These are phyloP conservation scores for Lepisosteus osseus DNA, from an alignment of 2,113 vertebrate genomes.

Conservation along the genomic window DNA sequence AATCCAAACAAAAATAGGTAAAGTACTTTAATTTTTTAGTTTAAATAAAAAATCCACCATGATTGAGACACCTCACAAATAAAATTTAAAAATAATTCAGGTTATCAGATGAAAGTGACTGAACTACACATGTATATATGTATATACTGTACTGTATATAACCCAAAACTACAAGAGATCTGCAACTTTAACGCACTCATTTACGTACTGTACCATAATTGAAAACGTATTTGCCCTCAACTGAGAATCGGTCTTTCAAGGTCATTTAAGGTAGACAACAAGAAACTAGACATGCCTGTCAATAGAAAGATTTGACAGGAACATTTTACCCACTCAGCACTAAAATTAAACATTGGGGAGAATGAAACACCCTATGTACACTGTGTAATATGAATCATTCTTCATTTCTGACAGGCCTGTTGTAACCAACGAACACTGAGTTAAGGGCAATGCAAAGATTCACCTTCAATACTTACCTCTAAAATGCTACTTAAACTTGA, in stretches of 20 bases:
- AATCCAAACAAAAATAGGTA: too few relatives aligned
- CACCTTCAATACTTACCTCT: neutral
- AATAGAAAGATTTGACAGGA: neutral
- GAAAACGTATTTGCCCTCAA: too few relatives aligned
- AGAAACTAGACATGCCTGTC: neutral
- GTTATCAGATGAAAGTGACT: too few relatives aligned
- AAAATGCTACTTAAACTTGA: neutral
- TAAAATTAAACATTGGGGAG: neutral
- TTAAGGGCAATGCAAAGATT: neutral
- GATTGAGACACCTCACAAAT: too few relatives aligned
- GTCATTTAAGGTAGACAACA: neutral
- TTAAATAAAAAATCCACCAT: too few relatives aligned
- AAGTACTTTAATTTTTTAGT: too few relatives aligned
- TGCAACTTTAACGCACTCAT: too few relatives aligned
- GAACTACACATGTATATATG: too few relatives aligned
- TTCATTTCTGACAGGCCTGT: slow-evolving; percentile 12
- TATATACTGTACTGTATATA: too few relatives aligned
- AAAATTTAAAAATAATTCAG: too few relatives aligned
- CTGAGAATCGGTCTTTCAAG: neutral
- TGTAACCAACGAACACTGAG: neutral
- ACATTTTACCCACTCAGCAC: neutral
- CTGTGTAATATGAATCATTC: neutral
- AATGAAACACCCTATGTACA: neutral
- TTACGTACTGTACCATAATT: too few relatives aligned
- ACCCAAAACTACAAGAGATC: too few relatives aligned